Evolutionary conservation across 2,888 invertebrate genomes (phyloP), one percentile per base, ranked within the genome.

Genomic region (Busseola fusca): DNA sequence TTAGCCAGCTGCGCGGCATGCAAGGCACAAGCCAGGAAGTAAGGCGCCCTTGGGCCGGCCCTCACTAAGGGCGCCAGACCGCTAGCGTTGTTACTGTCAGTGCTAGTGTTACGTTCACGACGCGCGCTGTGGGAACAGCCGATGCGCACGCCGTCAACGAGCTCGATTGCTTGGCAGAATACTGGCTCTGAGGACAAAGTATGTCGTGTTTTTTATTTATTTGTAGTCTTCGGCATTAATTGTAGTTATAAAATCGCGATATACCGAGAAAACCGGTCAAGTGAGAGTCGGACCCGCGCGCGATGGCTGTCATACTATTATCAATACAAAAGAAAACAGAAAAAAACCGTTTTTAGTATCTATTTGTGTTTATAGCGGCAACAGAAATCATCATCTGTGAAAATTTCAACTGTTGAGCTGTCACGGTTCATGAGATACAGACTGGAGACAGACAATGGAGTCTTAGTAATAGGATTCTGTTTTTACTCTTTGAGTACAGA

Each of bases 141-240:
- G 70, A 98, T 97, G 57, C 97, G 94, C 74, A 97, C 96, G 21
- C 97, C 97, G 83, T 97, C 97, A 68, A 98, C 97, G 71, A 96
- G 96, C 91, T 98, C 98, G 50, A 98, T 96, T 34, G 98, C 98
- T 85, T 97, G 97, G 90, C 98, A 98, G 91, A 97, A 97, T 34
- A 97, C 93, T 10, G 96, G 94, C 76, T 96, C 97, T 93, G 93
- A 0, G 34, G 58, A 25, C 12, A 68, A 34, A 34, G 27, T 10
- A 64, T 7, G 10, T 18, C 18, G 27, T 10, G 56, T 30, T 27
- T 27, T 56, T 56, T 9, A 21, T 30, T 18, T 30, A 56, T 30
- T 56, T 54, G 18, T 54, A 18, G 9, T 9, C 27, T 54, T 18
- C 3, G 3, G 27, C 16, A 27, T 54, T 27, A 1, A 54, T 54